Evolutionary conservation across 2,888 invertebrate genomes (phyloP).

Genomic region (Pristionchus entomophagus): DNA sequence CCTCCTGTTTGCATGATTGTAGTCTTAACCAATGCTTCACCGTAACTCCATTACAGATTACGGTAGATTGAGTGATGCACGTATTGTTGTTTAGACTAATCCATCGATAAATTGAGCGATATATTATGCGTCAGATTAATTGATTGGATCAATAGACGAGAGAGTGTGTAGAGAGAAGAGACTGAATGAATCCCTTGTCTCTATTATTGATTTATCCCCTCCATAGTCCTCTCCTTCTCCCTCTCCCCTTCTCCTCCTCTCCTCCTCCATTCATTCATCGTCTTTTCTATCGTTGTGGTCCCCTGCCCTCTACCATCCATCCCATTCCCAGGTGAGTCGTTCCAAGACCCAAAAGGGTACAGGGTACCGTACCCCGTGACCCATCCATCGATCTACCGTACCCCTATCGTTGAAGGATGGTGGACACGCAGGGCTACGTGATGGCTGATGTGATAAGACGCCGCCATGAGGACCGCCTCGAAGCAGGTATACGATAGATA

Average conservation of each 20-base stretch:
- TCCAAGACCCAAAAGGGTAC: too few species aligned
- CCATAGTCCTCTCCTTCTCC: background rate
- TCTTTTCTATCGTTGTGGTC: slow-evolving; percentile 29
- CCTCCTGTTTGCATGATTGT: background rate
- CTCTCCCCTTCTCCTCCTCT: background rate
- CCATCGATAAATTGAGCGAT: background rate
- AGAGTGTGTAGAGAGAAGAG: background rate
- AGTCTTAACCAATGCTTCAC: too few species aligned
- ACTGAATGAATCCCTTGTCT: background rate
- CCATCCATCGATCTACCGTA: background rate
- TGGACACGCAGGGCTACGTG: slow-evolving; percentile 39
- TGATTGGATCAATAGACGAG: background rate
- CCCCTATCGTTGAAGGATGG: background rate
- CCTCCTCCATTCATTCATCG: slow-evolving; percentile 10
- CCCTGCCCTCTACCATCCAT: background rate
- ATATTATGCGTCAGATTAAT: background rate
- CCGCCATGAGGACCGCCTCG: slow-evolving; percentile 16
- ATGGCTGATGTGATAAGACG: slow-evolving; percentile 38
- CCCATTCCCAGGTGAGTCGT: background rate
- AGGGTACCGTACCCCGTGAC: background rate
- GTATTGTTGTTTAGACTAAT: background rate
- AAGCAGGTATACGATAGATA: slow-evolving; percentile 16
- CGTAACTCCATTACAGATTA: background rate
- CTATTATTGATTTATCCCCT: background rate
- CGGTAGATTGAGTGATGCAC: background rate